phyloP scores from a whole-genome alignment of 2,797 vertebrate species.

The Poecilia velifera region DNA sequence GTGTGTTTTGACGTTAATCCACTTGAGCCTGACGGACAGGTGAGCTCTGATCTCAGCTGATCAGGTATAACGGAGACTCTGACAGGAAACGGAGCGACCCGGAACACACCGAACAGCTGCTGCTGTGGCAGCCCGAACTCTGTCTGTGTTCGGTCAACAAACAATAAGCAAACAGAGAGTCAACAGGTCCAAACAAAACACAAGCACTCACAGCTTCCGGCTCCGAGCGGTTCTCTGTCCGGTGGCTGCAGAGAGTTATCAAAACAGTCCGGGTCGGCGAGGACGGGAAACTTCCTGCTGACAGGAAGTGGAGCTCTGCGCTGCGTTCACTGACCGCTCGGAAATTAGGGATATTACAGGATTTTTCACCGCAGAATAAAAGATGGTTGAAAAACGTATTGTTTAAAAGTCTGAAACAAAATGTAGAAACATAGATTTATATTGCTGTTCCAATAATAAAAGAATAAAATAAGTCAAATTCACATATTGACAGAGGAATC shows the following conservation, averaged over 20 bases:
- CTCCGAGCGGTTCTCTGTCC: not conserved
- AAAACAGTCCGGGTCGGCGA: not conserved
- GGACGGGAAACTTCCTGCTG: slow-evolving; percentile 14
- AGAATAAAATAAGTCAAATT: not conserved
- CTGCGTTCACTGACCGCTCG: slow-evolving; percentile 51
- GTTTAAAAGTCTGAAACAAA: not conserved
- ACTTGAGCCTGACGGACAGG: not conserved
- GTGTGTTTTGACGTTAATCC: not conserved
- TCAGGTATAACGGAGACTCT: not conserved
- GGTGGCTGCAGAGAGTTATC: not conserved
- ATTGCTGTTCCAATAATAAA: not conserved
- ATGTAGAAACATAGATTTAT: not conserved
- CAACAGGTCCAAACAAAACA: not conserved
- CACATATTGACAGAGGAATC: not conserved
- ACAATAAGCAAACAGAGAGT: not conserved
- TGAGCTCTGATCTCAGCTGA: not conserved
- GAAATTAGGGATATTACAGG: slow-evolving; percentile 3
- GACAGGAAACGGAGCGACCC: not conserved
- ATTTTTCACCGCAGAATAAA: not conserved
- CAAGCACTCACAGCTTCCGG: slow-evolving; percentile 8
- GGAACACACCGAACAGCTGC: not conserved
- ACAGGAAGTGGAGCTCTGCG: slow-evolving; percentile 62
- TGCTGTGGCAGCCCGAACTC: not conserved
- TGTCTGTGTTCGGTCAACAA: not conserved
- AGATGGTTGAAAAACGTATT: too few relatives aligned